Conservation (phyloP, 2,113 vertebrate genomes). For the Mandrillus leucophaeus region DNA sequence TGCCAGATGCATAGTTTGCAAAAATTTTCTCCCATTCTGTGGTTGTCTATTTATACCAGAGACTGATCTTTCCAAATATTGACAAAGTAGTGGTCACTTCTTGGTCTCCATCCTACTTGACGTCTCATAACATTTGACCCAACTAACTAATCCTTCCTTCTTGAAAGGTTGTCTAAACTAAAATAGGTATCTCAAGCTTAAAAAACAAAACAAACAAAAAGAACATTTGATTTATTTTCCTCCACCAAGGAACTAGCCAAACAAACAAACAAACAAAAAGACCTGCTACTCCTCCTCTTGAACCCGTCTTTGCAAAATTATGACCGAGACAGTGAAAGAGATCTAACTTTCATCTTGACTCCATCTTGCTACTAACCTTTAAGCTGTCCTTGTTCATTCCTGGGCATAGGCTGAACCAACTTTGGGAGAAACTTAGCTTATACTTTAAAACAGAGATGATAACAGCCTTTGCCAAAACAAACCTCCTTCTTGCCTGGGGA, state of each 20-base stretch:
- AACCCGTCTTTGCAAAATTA: no score
- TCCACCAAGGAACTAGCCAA: background rate
- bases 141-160: background rate
- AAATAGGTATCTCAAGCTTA: background rate
- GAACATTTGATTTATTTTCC: slow-evolving; percentile 1
- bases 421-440: no score
- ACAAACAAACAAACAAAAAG: background rate
- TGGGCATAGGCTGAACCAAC: no score
- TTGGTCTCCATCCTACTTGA: background rate
- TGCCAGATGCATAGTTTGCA: no score
- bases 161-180: background rate
- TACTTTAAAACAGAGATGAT: no score
- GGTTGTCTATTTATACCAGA: background rate
- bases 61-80: background rate
- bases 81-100: background rate
- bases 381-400: no score
- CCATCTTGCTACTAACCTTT: no score
- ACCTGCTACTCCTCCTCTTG: background rate
- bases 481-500: no score
- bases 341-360: no score
- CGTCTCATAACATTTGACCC: background rate
- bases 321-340: no score
- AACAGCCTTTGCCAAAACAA: no score
- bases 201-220: background rate
- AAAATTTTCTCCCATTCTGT: no score